Evolutionary conservation across 2,113 vertebrate species (phyloP).

Genomic region (Notarius quadriscutis): DNA sequence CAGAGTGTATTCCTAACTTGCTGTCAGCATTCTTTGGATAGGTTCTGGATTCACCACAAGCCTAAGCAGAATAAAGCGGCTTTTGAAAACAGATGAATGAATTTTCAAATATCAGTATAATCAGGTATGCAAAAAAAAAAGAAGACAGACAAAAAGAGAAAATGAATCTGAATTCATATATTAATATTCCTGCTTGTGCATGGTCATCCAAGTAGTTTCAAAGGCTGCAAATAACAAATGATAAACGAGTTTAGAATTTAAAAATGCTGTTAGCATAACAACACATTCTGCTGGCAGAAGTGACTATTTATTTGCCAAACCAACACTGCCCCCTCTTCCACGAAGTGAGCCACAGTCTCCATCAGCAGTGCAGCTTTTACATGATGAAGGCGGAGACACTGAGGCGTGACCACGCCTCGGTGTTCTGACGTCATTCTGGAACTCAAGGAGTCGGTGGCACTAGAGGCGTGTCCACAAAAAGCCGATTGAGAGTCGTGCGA

Average conservation of each 20-base stretch:
- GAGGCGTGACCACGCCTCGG: slow-evolving; percentile 69
- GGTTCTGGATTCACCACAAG: not conserved
- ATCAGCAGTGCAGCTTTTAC: slow-evolving; percentile 78
- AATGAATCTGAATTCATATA: not conserved
- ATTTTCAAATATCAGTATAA: not conserved
- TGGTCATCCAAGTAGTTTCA: not conserved
- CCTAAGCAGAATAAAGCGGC: not conserved
- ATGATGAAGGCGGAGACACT: slow-evolving; percentile 69
- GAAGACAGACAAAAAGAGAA: not conserved
- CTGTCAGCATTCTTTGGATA: not conserved
- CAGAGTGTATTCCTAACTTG: not conserved
- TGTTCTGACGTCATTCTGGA: slow-evolving; percentile 67
- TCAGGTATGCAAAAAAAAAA: not conserved
- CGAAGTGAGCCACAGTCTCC: slow-evolving; percentile 59
- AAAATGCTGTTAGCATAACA: slow-evolving; percentile 13
- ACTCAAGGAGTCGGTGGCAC: slow-evolving; percentile 73
- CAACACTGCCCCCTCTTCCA: slow-evolving; percentile 77
- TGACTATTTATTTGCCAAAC: slow-evolving; percentile 61
- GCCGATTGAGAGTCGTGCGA: slow-evolving; percentile 69
- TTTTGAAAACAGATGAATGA: not conserved
- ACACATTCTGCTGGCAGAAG: slow-evolving; percentile 43
- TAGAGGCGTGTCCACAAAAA: slow-evolving; percentile 55
- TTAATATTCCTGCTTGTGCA: not conserved
- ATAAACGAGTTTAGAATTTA: not conserved
- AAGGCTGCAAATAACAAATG: not conserved